phyloP scores from a whole-genome alignment of 1,140 invertebrate genomes.

The Cotesia glomerata region DNA sequence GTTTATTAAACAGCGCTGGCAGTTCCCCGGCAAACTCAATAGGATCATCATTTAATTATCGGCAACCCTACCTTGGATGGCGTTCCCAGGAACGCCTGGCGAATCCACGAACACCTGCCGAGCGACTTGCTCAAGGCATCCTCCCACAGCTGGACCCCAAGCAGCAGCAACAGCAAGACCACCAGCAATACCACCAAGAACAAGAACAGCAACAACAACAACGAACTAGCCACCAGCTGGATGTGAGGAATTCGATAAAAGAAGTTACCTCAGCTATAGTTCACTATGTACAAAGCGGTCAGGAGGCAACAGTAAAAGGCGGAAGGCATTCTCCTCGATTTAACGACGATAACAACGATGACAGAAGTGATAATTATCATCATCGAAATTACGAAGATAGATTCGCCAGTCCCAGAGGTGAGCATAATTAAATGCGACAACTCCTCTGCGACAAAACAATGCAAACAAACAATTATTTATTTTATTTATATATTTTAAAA shows the following conservation, averaged over 20 bases:
- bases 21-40: slow-evolving; percentile 72
- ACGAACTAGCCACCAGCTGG: slow-evolving; percentile 68
- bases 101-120: slow-evolving; percentile 81
- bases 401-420: slow-evolving; percentile 63
- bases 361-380: slow-evolving; percentile 40
- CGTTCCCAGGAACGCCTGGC: slow-evolving; percentile 82
- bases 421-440: slow-evolving; percentile 54
- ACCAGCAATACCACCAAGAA: slow-evolving; percentile 56
- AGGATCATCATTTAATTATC: slow-evolving; percentile 69
- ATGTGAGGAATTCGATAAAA: slow-evolving; percentile 88
- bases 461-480: slow-evolving; percentile 9
- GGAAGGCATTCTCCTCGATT: slow-evolving; percentile 58
- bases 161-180: slow-evolving; percentile 48
- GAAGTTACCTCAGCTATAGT: slow-evolving; percentile 93
- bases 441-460: slow-evolving; percentile 34
- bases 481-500: slow-evolving; percentile 21
- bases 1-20: slow-evolving; percentile 78
- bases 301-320: slow-evolving; percentile 61
- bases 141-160: slow-evolving; percentile 58
- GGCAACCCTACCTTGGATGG: slow-evolving; percentile 87
- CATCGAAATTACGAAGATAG: slow-evolving; percentile 45
- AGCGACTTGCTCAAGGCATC: slow-evolving; percentile 70
- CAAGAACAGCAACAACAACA: slow-evolving; percentile 42
- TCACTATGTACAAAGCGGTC: slow-evolving; percentile 82
- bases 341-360: slow-evolving; percentile 58